Evolutionary conservation across 2,888 invertebrate genomes (phyloP).

Genomic region (Tiliacea citrago): DNA sequence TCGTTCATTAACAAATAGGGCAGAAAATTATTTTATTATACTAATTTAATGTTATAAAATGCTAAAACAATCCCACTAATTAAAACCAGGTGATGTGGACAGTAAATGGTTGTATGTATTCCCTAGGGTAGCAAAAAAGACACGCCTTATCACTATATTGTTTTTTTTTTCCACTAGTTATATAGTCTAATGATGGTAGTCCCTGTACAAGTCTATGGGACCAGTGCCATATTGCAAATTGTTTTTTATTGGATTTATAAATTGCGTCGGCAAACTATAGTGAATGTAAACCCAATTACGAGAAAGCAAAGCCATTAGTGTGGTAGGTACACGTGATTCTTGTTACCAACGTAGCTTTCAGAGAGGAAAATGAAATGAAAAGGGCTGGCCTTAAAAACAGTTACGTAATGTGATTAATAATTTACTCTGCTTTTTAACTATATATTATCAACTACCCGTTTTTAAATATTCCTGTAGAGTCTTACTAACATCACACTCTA

Average conservation of each 20-base stretch:
- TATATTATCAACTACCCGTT: background rate
- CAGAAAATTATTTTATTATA: constrained; percentile 5
- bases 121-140: constrained; percentile 29
- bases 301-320: constrained; percentile 48
- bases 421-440: background rate
- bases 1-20: constrained; percentile 16
- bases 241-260: constrained; percentile 45
- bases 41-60: constrained; percentile 27
- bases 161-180: constrained; percentile 17
- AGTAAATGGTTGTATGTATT: constrained; percentile 34
- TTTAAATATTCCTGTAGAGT: background rate
- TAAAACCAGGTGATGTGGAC: constrained; percentile 30
- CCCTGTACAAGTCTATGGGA: constrained; percentile 6
- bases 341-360: constrained; percentile 25
- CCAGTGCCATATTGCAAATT: constrained; percentile 27
- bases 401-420: background rate
- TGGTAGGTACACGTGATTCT: constrained; percentile 42
- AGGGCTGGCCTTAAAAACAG: background rate
- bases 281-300: constrained; percentile 26
- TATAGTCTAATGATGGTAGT: background rate
- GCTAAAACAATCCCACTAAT: constrained; percentile 45
- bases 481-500: background rate
- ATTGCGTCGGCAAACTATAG: constrained; percentile 11
- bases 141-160: constrained; percentile 38
- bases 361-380: constrained; percentile 13